Conservation (phyloP, 2,113 vertebrate species). For the Lepidothrix coronata region DNA sequence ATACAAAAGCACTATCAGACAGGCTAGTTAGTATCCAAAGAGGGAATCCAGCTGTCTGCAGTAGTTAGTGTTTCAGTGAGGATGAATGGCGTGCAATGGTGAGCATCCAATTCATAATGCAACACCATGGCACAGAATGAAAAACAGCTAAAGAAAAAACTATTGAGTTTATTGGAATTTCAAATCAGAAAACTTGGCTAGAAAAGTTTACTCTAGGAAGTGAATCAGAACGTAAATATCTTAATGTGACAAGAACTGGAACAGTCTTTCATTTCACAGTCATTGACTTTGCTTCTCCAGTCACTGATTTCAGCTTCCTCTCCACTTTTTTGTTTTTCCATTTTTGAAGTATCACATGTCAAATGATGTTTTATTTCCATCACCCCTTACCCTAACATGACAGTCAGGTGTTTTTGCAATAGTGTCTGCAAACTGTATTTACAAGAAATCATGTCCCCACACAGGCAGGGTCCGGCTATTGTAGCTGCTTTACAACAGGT, state of each 20-base stretch:
- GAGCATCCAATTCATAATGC: not conserved
- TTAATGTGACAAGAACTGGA: not conserved
- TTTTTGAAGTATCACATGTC: not conserved
- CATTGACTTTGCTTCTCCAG: not conserved
- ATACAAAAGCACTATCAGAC: not conserved
- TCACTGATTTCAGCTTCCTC: not conserved
- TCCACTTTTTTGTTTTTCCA: not conserved
- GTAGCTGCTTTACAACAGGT: not conserved
- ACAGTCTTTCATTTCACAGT: not conserved
- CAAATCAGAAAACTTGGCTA: not conserved
- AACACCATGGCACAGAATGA: not conserved
- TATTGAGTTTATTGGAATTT: not conserved
- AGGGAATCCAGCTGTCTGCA: not conserved
- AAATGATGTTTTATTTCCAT: not conserved
- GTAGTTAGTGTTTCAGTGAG: not conserved
- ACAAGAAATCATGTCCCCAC: not conserved
- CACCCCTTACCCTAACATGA: accelerated
- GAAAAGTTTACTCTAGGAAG: not conserved
- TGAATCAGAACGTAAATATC: not conserved
- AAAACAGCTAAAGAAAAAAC: not conserved
- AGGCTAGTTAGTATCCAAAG: not conserved
- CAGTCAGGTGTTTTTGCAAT: not conserved
- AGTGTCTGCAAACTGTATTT: not conserved
- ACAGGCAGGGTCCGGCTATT: not conserved
- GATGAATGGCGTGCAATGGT: not conserved